Base-by-base conservation (phyloP, 1,140 invertebrate species). In the Lepidurus packardi region DNA sequence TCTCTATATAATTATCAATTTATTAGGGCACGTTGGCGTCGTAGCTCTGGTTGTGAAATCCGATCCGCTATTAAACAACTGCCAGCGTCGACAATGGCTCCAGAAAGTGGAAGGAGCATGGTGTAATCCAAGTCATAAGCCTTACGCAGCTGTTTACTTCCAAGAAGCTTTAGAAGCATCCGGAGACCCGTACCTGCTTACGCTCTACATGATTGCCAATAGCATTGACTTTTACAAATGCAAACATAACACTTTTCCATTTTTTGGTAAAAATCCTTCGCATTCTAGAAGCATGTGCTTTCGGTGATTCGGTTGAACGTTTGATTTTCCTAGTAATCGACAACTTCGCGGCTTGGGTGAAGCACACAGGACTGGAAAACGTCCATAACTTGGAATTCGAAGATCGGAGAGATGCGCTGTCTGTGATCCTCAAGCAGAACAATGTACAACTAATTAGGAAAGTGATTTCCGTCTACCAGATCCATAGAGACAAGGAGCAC, bases 381-480 rank as follows among this genome's bases (percentile, higher is more conserved):
- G 44, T 75, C 13, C 78, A 73, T 47, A 41, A 24, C 16, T 44
- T 78, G 8, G 42, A 73, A 8, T n/a, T 24, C 13, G 42, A 78
- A 44, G 75, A 25, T 25, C 43, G 41, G 53, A 47, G 21, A 7
- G 73, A 78, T 45, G 78, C 78, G 7, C 16, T 78, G 16, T 21
- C 41, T 13, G 43, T 73, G 10, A 47, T 75, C 44, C 53, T 74
- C 1, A 78, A 73, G n/a, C 78, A 78, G 43, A 78, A 47, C 13
- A 78, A 78, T 24, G 13, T 24, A 10, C 74, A 73, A 25, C 43
- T 78, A 9, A 42, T 78, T 13, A 78, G 53, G 41, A 78, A 78
- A 45, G 45, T 78, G 25, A 74, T 78, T 21, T 43, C 24, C 42
- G 11, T 78, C 11, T 78, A 78, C 43, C 78, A 44, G 25, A 74